Evolutionary conservation across 2,797 vertebrate genomes (phyloP).

Genomic region (Cephalopachus bancanus): DNA sequence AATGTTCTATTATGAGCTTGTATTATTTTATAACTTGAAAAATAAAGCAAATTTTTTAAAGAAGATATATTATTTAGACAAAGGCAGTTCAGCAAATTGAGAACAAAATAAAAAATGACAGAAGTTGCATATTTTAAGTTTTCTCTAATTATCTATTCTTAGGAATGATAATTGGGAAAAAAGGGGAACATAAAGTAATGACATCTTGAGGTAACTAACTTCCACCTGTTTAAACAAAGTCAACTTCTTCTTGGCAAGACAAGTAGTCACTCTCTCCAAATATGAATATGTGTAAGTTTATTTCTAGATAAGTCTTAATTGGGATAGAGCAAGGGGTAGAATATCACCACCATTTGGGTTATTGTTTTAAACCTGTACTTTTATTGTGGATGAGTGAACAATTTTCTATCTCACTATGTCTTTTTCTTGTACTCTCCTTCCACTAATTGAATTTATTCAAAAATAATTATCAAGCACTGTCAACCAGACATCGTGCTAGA

Average conservation of each 20-base stretch:
- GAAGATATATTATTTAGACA: background rate
- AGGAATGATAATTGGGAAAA: background rate
- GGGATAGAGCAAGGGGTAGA: background rate
- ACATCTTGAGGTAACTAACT: background rate
- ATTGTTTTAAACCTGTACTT: conserved; percentile 1
- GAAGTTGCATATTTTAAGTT: background rate
- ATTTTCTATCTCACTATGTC: background rate
- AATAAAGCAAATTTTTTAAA: conserved; percentile 48
- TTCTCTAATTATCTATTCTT: background rate
- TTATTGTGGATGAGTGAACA: background rate
- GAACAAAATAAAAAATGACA: conserved; percentile 26
- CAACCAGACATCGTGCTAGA: background rate
- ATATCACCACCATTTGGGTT: background rate
- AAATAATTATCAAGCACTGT: conserved; percentile 34
- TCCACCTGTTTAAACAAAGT: background rate
- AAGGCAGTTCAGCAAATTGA: conserved; percentile 23
- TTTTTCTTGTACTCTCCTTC: background rate
- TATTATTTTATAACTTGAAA: conserved; percentile 43
- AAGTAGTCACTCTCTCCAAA: background rate
- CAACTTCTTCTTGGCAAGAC: conserved; percentile 19
- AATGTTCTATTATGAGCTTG: background rate
- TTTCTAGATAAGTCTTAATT: conserved; percentile 18
- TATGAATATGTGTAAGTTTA: background rate
- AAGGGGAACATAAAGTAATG: background rate
- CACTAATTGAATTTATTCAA: conserved; percentile 3